Conservation (phyloP, 2,888 invertebrate genomes). For the Labia minor region DNA sequence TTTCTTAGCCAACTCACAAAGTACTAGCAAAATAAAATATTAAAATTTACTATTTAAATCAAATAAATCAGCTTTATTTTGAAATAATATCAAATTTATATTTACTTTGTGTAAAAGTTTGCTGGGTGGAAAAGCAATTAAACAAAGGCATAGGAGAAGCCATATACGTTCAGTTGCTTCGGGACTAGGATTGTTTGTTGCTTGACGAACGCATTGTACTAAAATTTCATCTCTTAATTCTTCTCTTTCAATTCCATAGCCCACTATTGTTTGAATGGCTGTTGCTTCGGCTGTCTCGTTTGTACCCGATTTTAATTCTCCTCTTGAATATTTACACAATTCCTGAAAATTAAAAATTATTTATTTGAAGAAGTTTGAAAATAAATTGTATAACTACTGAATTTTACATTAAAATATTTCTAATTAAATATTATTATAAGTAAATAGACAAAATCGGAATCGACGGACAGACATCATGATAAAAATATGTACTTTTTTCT, state of each 20-base stretch:
- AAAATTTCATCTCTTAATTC: conserved; percentile 86
- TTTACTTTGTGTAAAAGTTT: conserved; percentile 60
- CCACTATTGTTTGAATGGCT: conserved; percentile 73
- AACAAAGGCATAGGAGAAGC: conserved; percentile 77
- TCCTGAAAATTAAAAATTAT: conserved; percentile 56
- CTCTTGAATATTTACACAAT: conserved; percentile 77
- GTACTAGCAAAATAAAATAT: conserved; percentile 41
- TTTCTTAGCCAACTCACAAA: conserved; percentile 64
- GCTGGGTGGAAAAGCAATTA: conserved; percentile 85
- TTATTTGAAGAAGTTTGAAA: background rate
- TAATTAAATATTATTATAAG: conserved; percentile 6
- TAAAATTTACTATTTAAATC: background rate
- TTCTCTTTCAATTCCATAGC: conserved; percentile 79
- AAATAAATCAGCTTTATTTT: background rate
- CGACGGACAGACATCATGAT: background rate
- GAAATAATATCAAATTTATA: conserved; percentile 16
- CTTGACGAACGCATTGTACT: conserved; percentile 77
- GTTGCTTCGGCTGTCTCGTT: conserved; percentile 59
- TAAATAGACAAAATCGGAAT: conserved; percentile 16
- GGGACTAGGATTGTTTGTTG: conserved; percentile 75
- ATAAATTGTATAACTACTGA: too few relatives aligned
- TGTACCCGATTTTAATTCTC: conserved; percentile 58
- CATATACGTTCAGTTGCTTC: conserved; percentile 79
- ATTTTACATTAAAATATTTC: too few relatives aligned
- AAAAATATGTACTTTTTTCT: too few relatives aligned